phyloP scores from a whole-genome alignment of 2,113 vertebrate species.

The Carettochelys insculpta region DNA sequence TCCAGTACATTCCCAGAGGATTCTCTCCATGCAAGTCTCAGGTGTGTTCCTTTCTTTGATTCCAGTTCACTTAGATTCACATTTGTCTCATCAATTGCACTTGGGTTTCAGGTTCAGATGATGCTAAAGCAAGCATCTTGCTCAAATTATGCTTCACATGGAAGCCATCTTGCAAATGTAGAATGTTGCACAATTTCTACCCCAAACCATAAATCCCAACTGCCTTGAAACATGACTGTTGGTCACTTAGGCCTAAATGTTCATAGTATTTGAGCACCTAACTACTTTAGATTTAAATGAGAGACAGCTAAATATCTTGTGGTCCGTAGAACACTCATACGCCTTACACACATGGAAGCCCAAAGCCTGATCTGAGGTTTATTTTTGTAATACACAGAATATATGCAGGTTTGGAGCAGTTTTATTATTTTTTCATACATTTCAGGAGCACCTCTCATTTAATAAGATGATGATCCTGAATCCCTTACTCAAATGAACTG shows the following conservation, averaged over 20 bases:
- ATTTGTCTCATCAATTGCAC: slow-evolving; percentile 46
- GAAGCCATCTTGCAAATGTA: slow-evolving; percentile 8
- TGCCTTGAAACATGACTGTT: background rate
- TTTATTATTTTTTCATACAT: background rate
- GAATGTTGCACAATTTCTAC: background rate
- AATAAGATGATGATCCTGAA: slow-evolving; percentile 4
- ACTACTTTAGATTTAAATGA: background rate
- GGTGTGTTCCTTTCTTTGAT: slow-evolving; percentile 42
- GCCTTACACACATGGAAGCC: background rate
- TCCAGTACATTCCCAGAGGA: slow-evolving; percentile 43
- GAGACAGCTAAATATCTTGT: background rate
- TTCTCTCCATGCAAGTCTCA: slow-evolving; percentile 12
- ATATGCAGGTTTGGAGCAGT: background rate
- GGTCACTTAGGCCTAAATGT: background rate
- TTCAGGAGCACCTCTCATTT: slow-evolving; percentile 11
- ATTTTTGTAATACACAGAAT: background rate
- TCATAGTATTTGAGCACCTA: background rate
- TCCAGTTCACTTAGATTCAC: slow-evolving; percentile 39
- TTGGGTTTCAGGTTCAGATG: slow-evolving; percentile 17
- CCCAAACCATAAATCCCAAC: background rate
- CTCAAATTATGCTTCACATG: slow-evolving; percentile 20
- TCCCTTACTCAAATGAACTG: background rate
- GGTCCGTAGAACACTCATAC: background rate
- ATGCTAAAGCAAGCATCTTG: slow-evolving; percentile 15
- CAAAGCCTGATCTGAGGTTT: background rate